Conservation (phyloP, 2,888 invertebrate species). For the Sinhomidia bicolor region DNA sequence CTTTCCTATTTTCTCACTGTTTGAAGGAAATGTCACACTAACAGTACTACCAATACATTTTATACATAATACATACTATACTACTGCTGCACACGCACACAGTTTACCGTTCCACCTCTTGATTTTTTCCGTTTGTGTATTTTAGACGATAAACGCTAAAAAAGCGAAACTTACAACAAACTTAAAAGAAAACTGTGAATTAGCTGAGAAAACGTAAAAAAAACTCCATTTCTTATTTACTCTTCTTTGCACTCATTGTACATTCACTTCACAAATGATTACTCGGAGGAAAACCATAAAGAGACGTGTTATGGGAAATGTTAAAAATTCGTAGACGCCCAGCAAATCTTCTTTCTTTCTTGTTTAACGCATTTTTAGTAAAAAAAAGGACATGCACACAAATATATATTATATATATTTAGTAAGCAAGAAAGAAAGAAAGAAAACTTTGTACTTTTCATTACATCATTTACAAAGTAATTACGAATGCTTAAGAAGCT, state of each 20-base stretch:
- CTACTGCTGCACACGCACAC: neutral
- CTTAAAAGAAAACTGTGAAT: slow-evolving; percentile 24
- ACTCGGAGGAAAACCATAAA: slow-evolving; percentile 45
- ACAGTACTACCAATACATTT: too few species aligned
- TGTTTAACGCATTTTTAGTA: neutral
- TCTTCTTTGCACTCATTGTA: neutral
- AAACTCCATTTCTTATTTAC: neutral
- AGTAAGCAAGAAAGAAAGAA: neutral
- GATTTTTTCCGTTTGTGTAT: too few species aligned
- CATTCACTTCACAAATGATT: slow-evolving; percentile 32
- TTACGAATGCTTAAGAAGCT: slow-evolving; percentile 53
- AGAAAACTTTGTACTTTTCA: slow-evolving; percentile 64
- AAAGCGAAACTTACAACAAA: neutral
- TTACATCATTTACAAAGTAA: slow-evolving; percentile 62
- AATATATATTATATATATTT: too few species aligned
- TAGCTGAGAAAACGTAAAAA: slow-evolving; percentile 17
- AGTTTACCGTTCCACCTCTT: neutral
- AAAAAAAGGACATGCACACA: neutral
- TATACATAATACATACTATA: too few species aligned
- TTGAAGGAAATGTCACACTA: neutral
- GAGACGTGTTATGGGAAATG: slow-evolving; percentile 40
- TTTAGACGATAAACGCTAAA: neutral
- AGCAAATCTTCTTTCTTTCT: neutral
- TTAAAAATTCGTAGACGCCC: neutral
- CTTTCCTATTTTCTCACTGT: neutral